Percentiles rank a stretch among this genome's conserved stretches.
Evolutionary conservation across 2,888 invertebrate genomes (phyloP).

Genomic region (Papilio demoleus): DNA sequence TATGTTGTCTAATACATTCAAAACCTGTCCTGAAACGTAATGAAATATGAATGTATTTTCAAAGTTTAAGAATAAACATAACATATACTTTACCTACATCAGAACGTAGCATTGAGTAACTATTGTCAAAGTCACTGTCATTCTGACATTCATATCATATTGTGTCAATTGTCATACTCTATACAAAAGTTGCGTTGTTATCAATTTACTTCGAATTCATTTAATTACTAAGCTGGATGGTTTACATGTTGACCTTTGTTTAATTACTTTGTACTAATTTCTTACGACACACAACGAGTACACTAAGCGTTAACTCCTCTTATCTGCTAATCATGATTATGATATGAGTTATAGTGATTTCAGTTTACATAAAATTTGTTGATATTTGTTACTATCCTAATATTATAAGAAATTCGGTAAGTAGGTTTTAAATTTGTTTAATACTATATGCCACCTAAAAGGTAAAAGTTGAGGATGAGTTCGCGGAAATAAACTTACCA

Average conservation of each 20-base stretch:
- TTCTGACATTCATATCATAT: background rate
- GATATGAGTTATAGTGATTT: conserved; percentile 18
- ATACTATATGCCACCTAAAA: background rate
- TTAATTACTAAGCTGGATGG: conserved; percentile 17
- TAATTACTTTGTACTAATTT: conserved; percentile 32
- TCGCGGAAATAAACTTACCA: background rate
- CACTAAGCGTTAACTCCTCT: conserved; percentile 6
- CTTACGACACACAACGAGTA: conserved; percentile 20
- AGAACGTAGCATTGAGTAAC: background rate
- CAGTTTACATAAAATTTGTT: conserved; percentile 11
- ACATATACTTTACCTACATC: background rate
- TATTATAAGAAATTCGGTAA: conserved; percentile 26
- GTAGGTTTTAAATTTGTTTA: conserved; percentile 8
- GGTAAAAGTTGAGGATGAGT: background rate
- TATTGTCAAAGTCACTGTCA: background rate
- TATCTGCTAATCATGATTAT: conserved; percentile 39
- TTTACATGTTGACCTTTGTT: conserved; percentile 33
- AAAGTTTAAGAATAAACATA: no score
- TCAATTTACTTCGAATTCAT: conserved; percentile 6
- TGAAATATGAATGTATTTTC: background rate
- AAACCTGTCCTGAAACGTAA: background rate
- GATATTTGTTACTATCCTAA: conserved; percentile 24
- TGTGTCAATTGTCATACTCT: background rate
- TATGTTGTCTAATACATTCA: background rate
- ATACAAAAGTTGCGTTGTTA: conserved; percentile 9